phyloP scores from a whole-genome alignment of 1,140 invertebrate species.

The Platyscapa corneri region DNA sequence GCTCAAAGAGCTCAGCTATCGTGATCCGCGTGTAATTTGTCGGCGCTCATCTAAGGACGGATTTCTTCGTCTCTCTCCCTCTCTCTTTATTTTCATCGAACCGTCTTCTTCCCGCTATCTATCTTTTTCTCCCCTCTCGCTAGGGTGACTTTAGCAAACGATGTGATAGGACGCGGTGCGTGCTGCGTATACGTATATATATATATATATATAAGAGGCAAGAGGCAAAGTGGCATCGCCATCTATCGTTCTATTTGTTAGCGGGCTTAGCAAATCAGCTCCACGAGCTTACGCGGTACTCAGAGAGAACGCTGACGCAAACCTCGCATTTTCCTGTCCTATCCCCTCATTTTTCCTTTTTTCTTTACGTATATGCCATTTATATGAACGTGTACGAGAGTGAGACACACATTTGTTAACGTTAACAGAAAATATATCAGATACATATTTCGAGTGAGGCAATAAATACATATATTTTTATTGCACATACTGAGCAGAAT shows the following conservation, averaged over 20 bases:
- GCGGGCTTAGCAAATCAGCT: slow-evolving; percentile 74
- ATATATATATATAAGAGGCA: neutral
- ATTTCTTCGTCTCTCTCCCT: neutral
- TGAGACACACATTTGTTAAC: slow-evolving; percentile 21
- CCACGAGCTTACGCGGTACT: slow-evolving; percentile 71
- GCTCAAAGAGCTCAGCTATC: slow-evolving; percentile 61
- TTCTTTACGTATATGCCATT: neutral
- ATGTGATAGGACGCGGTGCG: slow-evolving; percentile 52
- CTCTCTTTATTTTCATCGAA: neutral
- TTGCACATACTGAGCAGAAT: neutral
- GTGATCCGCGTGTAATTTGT: slow-evolving; percentile 73
- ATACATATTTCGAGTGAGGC: neutral
- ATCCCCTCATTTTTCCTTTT: slow-evolving; percentile 47
- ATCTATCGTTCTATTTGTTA: slow-evolving; percentile 75
- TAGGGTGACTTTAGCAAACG: slow-evolving; percentile 55
- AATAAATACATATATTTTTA: neutral
- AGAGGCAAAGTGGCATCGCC: slow-evolving; percentile 65
- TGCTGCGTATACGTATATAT: neutral
- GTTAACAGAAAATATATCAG: neutral
- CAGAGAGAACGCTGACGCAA: slow-evolving; percentile 65
- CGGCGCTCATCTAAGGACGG: slow-evolving; percentile 41
- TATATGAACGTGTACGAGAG: neutral
- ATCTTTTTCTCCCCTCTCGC: slow-evolving; percentile 31
- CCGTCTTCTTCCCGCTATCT: neutral
- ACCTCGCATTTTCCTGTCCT: slow-evolving; percentile 59